Evolutionary conservation across 2,113 vertebrate genomes (phyloP).

Genomic region (Malurus melanocephalus): DNA sequence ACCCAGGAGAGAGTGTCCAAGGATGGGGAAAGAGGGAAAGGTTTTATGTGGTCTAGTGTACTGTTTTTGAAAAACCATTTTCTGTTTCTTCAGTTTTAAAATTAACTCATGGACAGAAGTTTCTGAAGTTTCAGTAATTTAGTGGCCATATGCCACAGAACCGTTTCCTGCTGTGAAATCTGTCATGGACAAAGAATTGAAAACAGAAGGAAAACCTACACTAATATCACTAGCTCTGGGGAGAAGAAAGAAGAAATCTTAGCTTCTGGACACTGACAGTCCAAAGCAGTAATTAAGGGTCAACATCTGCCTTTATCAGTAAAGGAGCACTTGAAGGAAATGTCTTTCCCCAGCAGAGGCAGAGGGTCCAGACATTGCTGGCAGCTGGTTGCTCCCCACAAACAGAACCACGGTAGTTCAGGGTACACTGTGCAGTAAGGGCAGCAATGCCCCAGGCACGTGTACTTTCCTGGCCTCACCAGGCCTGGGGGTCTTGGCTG

Average conservation of each 20-base stretch:
- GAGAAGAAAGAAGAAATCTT: slow-evolving; percentile 5
- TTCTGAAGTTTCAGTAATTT: slow-evolving; percentile 70
- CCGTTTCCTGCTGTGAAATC: slow-evolving; percentile 71
- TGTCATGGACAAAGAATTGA: slow-evolving; percentile 66
- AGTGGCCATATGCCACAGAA: slow-evolving; percentile 71
- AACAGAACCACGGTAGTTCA: neutral
- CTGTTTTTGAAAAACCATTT: neutral
- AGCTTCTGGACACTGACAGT: slow-evolving; percentile 13
- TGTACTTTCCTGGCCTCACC: neutral
- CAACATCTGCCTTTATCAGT: neutral
- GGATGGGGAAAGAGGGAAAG: neutral
- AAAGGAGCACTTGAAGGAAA: neutral
- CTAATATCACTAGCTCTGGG: slow-evolving; percentile 43
- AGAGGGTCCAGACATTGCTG: neutral
- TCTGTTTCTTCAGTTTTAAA: slow-evolving; percentile 61
- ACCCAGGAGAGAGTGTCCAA: neutral
- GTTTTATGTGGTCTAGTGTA: neutral
- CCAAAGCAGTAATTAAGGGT: neutral
- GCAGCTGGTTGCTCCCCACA: neutral
- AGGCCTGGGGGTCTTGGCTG: rapidly evolving
- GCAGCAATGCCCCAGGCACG: rapidly evolving
- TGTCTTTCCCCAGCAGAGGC: neutral
- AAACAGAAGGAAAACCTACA: slow-evolving; percentile 64
- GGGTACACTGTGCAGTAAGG: rapidly evolving
- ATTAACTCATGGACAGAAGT: slow-evolving; percentile 73